A percentile compares a stretch with the other conserved stretches of the same genome.
These are phyloP conservation scores for Drosophila mercatorum DNA, from an alignment of 2,888 invertebrate species.

Conservation along the genomic window DNA sequence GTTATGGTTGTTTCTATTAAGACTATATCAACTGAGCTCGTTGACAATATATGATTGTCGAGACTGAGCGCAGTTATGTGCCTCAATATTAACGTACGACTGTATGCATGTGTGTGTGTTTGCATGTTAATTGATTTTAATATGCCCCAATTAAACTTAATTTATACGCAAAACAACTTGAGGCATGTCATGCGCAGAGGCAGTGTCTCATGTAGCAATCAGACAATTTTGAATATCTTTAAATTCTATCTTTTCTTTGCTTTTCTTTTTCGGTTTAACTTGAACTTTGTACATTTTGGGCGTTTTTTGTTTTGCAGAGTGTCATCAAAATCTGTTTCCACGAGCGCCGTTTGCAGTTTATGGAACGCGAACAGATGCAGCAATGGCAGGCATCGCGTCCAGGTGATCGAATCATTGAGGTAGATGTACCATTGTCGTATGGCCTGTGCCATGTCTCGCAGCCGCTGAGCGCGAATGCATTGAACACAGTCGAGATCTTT, in stretches of 20 bases:
- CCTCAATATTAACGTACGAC: constrained; percentile 34
- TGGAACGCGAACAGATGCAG: constrained; percentile 96
- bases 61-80: constrained; percentile 39
- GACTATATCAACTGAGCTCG: constrained; percentile 34
- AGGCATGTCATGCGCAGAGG: constrained; percentile 25
- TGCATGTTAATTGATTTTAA: constrained; percentile 81
- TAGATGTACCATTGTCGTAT: constrained; percentile 96
- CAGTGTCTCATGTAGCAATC: constrained; percentile 7
- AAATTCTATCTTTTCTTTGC: constrained; percentile 5
- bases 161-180: constrained; percentile 66
- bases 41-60: constrained; percentile 29
- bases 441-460: constrained; percentile 94
- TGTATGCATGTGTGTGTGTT: constrained; percentile 5
- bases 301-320: constrained; percentile 85
- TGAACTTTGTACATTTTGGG: constrained; percentile 36
- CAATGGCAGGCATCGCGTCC: constrained; percentile 96
- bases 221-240: constrained; percentile 20
- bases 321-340: constrained; percentile 97
- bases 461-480: constrained; percentile 87
- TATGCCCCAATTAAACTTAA: constrained; percentile 79
- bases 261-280: constrained; percentile 3
- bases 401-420: constrained; percentile 95
- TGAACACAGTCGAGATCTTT: constrained; percentile 94
- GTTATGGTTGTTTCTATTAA: constrained; percentile 66
- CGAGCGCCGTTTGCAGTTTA: constrained; percentile 97